Evolutionary conservation across 1,140 invertebrate species (phyloP).

Genomic region (Pemphigus obesinymphae): DNA sequence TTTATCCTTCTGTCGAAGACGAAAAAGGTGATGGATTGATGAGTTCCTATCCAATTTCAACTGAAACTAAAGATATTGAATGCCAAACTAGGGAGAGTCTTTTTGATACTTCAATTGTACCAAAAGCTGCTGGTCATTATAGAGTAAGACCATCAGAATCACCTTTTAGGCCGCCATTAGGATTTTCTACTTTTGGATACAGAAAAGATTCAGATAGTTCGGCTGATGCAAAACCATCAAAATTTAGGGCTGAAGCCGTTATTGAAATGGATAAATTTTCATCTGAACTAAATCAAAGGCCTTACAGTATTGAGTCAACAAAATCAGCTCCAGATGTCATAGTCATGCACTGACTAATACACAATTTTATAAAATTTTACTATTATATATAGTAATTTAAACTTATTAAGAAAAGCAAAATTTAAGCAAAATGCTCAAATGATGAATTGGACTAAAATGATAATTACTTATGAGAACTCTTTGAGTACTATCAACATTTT

Average conservation of each 20-base stretch:
- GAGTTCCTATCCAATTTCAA: conserved; percentile 47
- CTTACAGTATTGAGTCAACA: conserved; percentile 70
- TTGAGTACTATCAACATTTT: background rate
- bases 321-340: conserved; percentile 84
- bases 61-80: conserved; percentile 64
- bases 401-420: conserved; percentile 43
- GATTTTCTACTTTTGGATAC: conserved; percentile 58
- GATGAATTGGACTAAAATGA: background rate
- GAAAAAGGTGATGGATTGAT: conserved; percentile 52
- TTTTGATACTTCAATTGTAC: conserved; percentile 51
- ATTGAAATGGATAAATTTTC: conserved; percentile 59
- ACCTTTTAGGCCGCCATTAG: conserved; percentile 31
- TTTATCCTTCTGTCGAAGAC: conserved; percentile 50
- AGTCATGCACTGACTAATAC: conserved; percentile 67
- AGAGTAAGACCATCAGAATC: conserved; percentile 28
- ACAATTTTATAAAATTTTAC: background rate
- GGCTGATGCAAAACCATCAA: conserved; percentile 49
- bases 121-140: conserved; percentile 44
- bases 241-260: conserved; percentile 61
- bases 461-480: background rate
- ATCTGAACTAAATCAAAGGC: conserved; percentile 49
- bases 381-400: background rate
- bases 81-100: conserved; percentile 75
- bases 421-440: conserved; percentile 26
- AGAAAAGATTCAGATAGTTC: conserved; percentile 53